These are phyloP conservation scores for Spheniscus mendiculus DNA, from an alignment of 2,113 vertebrate species.

Conservation along the genomic window DNA sequence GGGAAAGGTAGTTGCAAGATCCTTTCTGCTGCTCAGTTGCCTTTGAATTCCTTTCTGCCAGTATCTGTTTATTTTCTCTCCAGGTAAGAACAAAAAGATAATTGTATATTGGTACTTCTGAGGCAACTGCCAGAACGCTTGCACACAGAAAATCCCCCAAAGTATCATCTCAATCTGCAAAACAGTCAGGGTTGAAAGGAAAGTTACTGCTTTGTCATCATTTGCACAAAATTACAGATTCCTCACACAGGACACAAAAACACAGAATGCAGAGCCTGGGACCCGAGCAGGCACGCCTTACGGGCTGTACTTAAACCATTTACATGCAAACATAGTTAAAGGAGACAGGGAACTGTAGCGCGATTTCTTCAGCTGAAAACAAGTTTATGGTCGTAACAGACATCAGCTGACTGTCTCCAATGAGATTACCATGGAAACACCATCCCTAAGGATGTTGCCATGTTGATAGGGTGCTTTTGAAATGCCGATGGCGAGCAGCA, in stretches of 20 bases:
- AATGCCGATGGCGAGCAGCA: constrained; percentile 13
- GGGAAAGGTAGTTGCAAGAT: not conserved
- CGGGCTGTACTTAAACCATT: not conserved
- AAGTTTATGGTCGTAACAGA: constrained; percentile 76
- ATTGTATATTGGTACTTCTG: not conserved
- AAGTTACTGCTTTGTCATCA: not conserved
- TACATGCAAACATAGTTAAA: not conserved
- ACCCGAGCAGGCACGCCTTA: not conserved
- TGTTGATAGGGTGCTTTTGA: constrained; percentile 65
- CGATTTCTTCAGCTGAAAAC: not conserved
- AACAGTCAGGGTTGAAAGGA: not conserved
- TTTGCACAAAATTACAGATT: not conserved
- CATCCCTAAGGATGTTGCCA: constrained; percentile 82
- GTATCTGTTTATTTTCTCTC: not conserved
- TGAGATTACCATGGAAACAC: constrained; percentile 89
- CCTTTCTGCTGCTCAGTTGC: not conserved
- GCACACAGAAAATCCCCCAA: not conserved
- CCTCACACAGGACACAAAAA: not conserved
- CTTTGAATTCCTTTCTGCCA: not conserved
- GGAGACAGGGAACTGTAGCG: not conserved
- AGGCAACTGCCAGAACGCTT: not conserved
- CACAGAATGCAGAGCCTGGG: not conserved
- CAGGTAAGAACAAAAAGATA: not conserved
- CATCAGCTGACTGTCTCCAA: constrained; percentile 86
- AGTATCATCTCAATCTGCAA: not conserved